Evolutionary conservation across 1,140 invertebrate species (phyloP).

Genomic region (Drosophila miranda): DNA sequence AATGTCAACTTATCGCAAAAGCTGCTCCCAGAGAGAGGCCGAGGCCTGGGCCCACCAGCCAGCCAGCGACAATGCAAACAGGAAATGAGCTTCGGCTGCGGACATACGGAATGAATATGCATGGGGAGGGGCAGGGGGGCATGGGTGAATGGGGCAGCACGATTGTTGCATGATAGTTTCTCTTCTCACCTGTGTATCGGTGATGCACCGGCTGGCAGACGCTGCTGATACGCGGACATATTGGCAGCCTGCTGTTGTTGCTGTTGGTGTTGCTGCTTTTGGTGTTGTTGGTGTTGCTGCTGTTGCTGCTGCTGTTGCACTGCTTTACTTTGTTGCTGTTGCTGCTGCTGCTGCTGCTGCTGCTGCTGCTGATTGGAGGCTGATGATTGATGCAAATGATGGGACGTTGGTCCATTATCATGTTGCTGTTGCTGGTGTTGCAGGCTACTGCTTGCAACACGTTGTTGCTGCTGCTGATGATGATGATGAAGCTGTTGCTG

Average conservation of each 20-base stretch:
- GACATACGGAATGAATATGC: constrained; percentile 33
- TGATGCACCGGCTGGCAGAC: constrained; percentile 75
- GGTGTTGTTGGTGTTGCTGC: constrained; percentile 51
- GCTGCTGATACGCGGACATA: constrained; percentile 81
- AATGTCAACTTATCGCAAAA: no score
- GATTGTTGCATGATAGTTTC: constrained; percentile 5
- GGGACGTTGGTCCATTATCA: constrained; percentile 81
- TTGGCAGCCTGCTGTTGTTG: constrained; percentile 67
- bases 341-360: constrained; percentile 62
- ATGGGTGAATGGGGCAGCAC: constrained; percentile 1
- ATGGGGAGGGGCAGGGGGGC: background rate
- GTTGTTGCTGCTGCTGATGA: constrained; percentile 51
- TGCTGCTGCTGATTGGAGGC: constrained; percentile 69
- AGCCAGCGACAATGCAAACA: constrained; percentile 46
- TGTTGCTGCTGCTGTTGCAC: constrained; percentile 52
- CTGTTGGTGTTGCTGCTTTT: constrained; percentile 53
- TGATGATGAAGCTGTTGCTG: constrained; percentile 60
- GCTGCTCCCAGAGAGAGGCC: background rate
- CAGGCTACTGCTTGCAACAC: constrained; percentile 64
- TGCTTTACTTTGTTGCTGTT: constrained; percentile 61
- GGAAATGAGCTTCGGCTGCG: constrained; percentile 64
- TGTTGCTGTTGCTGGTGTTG: constrained; percentile 71
- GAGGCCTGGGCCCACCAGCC: no score
- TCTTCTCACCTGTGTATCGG: constrained; percentile 79
- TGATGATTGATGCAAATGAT: constrained; percentile 70